Evolutionary conservation across 2,888 invertebrate species (phyloP), one percentile per base, ranked within the genome.

Genomic region (Clitarchus hookeri): DNA sequence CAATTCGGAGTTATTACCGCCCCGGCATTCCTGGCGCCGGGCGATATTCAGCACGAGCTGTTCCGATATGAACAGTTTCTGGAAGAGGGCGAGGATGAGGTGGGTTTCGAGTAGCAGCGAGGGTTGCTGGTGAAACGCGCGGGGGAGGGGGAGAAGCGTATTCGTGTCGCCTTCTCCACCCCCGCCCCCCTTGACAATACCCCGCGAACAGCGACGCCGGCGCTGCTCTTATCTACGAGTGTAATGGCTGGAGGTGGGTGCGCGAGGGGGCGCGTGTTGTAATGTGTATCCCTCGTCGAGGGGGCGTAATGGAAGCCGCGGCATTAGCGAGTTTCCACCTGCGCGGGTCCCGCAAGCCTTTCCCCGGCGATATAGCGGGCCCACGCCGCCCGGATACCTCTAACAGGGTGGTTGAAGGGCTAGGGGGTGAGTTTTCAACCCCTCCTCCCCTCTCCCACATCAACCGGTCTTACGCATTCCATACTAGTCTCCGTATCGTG

Each of bases 231-330:
- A 65, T 65, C 65, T 65, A n/a, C 65, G 65, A 65, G 65, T 65
- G 65, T 65, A 65, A 65, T 6, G 65, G 65, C 65, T 16, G 65
- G 1, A 11, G 65, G 65, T 1, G 8, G n/a, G 65, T 9, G 65
- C 53, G 53, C 53, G 19, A 2, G 4, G 19, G 53, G n/a, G 3
- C 11, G 65, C 19, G 23, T 23, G 65, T 65, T 65, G 19, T n/a
- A 65, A 65, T 65, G 65, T 65, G 65, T 65, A 65, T 65, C n/a
- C 11, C 65, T n/a, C 65, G 65, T n/a, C 65, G 65, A 65, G 65
- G 65, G 11, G 65, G 65, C 23, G 65, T 65, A 65, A 65, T 65
- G 65, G 65, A 65, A 65, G 65, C 65, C 65, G 19, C 65, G 23
- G 65, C 65, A 65, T 65, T 65, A 65, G 65, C 16, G 65, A 65